Percentiles rank a stretch among this genome's conserved stretches.
phyloP scores from a whole-genome alignment of 2,113 vertebrate genomes.

The Glaucidium brasilianum region DNA sequence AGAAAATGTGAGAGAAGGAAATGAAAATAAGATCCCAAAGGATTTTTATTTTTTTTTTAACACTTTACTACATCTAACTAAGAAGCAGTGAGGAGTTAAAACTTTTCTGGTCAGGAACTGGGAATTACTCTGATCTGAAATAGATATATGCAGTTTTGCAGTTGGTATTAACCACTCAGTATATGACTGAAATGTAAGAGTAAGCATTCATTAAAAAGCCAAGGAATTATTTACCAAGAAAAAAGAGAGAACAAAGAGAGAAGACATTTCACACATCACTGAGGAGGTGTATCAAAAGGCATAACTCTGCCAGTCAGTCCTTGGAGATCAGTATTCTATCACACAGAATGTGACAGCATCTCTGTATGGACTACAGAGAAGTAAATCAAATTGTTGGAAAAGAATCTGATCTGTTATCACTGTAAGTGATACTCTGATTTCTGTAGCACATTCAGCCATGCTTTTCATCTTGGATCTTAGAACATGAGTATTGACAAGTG shows the following conservation, averaged over 20 bases:
- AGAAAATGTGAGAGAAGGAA: background rate
- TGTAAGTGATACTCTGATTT: background rate
- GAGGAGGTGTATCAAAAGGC: background rate
- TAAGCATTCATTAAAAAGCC: background rate
- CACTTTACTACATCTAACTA: background rate
- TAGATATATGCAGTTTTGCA: background rate
- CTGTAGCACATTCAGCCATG: background rate
- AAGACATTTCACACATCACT: background rate
- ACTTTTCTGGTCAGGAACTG: background rate
- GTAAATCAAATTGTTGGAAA: background rate
- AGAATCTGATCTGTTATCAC: background rate
- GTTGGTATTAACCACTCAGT: background rate
- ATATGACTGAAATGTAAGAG: background rate
- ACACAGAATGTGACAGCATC: background rate
- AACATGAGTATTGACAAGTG: background rate
- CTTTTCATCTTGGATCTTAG: background rate
- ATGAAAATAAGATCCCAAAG: background rate
- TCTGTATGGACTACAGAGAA: background rate
- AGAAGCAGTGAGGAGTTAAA: background rate
- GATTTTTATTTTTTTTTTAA: background rate
- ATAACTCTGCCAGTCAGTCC: background rate
- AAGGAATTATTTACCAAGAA: background rate
- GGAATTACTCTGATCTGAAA: background rate
- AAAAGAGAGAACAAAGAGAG: background rate
- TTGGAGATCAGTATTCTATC: background rate